Evolutionary conservation across 1,140 invertebrate species (phyloP).

Genomic region (Drosophila asahinai): DNA sequence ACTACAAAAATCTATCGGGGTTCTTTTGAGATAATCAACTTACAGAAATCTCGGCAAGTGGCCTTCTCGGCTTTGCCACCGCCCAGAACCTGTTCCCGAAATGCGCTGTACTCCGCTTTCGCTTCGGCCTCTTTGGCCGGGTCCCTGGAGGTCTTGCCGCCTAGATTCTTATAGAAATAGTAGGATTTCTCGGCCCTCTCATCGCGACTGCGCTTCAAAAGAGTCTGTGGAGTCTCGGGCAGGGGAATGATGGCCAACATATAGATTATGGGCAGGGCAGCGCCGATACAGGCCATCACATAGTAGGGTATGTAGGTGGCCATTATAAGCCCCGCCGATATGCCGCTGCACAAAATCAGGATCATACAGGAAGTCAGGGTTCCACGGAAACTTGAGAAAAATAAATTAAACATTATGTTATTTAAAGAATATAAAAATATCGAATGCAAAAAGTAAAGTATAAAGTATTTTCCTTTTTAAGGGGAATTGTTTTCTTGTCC

Average conservation of each 20-base stretch:
- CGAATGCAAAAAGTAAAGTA: too few species aligned
- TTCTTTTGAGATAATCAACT: slow-evolving; percentile 10
- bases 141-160: slow-evolving; percentile 20
- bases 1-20: background rate
- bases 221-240: slow-evolving; percentile 54
- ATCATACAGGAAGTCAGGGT: slow-evolving; percentile 56
- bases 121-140: slow-evolving; percentile 17
- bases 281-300: slow-evolving; percentile 53
- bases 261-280: slow-evolving; percentile 48
- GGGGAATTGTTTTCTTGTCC: too few species aligned
- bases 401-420: background rate
- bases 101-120: slow-evolving; percentile 49
- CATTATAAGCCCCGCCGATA: slow-evolving; percentile 51
- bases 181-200: slow-evolving; percentile 54
- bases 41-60: slow-evolving; percentile 52
- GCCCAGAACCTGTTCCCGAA: slow-evolving; percentile 32
- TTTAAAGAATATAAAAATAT: too few species aligned
- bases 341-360: slow-evolving; percentile 54
- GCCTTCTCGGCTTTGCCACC: slow-evolving; percentile 24
- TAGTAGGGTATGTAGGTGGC: slow-evolving; percentile 51
- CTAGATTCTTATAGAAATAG: slow-evolving; percentile 66
- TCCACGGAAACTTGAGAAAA: slow-evolving; percentile 56
- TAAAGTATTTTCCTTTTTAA: too few species aligned
- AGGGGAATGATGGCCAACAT: slow-evolving; percentile 40
- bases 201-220: slow-evolving; percentile 45